These are phyloP conservation scores for Sinodicranocentrus sp. DNA, from an alignment of 2,888 invertebrate genomes.

Conservation along the genomic window DNA sequence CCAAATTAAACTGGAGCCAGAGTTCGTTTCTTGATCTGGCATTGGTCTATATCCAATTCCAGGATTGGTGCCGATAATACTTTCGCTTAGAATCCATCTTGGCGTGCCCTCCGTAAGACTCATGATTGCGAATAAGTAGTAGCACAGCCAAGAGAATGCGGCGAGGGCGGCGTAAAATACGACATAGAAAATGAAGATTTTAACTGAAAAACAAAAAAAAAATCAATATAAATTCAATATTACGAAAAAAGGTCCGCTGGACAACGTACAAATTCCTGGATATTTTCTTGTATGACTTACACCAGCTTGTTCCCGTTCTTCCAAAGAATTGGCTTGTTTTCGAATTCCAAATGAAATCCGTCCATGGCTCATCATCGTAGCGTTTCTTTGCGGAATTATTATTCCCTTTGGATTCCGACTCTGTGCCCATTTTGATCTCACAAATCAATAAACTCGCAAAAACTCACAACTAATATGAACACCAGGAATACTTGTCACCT, in stretches of 20 bases:
- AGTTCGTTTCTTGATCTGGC: slow-evolving; percentile 90
- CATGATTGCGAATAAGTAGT: slow-evolving; percentile 94
- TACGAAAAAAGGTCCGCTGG: not conserved
- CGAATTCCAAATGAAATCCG: slow-evolving; percentile 90
- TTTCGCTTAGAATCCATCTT: slow-evolving; percentile 92
- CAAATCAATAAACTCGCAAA: no score
- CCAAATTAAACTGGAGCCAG: slow-evolving; percentile 98
- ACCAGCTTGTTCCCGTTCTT: slow-evolving; percentile 95
- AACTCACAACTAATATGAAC: no score
- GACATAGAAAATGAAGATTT: slow-evolving; percentile 96
- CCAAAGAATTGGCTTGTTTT: slow-evolving; percentile 95
- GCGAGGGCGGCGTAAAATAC: slow-evolving; percentile 95
- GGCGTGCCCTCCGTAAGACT: slow-evolving; percentile 91
- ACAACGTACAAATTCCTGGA: not conserved
- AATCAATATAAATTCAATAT: not conserved
- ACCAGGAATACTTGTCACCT: no score
- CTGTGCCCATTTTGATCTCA: slow-evolving; percentile 45
- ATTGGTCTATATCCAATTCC: slow-evolving; percentile 95
- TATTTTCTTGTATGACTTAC: slow-evolving; percentile 80
- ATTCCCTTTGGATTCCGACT: slow-evolving; percentile 46
- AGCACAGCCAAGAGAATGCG: slow-evolving; percentile 95
- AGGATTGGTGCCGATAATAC: slow-evolving; percentile 95
- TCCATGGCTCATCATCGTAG: slow-evolving; percentile 26
- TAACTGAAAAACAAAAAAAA: slow-evolving; percentile 84
- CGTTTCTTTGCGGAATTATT: slow-evolving; percentile 27